phyloP scores from a whole-genome alignment of 2,888 invertebrate species.

The Andrena chrysosceles region DNA sequence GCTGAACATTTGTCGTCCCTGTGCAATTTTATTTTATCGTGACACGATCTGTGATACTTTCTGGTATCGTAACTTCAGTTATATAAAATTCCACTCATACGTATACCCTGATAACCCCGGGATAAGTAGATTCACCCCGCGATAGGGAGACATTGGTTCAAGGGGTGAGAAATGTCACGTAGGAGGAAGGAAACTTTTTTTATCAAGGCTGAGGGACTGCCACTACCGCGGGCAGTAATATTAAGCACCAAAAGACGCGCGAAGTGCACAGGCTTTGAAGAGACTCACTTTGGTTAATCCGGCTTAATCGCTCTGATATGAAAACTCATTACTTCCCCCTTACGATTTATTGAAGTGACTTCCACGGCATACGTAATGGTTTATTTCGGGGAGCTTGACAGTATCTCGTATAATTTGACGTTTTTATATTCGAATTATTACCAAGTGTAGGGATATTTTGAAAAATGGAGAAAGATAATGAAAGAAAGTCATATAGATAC shows the following conservation, averaged over 20 bases:
- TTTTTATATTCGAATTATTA: too few species aligned
- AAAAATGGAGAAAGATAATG: too few species aligned
- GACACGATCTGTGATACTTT: constrained; percentile 35
- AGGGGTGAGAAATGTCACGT: constrained; percentile 9
- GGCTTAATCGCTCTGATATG: not conserved
- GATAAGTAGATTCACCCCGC: constrained; percentile 40
- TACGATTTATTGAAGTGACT: too few species aligned
- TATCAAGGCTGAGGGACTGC: not conserved
- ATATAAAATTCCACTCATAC: constrained; percentile 18
- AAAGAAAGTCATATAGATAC: too few species aligned
- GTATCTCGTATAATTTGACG: too few species aligned
- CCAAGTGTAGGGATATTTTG: too few species aligned
- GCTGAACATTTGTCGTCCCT: not conserved
- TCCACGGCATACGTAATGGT: too few species aligned
- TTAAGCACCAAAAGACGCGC: not conserved
- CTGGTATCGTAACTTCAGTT: constrained; percentile 3
- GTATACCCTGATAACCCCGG: constrained; percentile 19
- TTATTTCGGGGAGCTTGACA: too few species aligned
- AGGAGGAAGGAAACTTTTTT: constrained; percentile 14
- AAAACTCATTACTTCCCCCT: not conserved
- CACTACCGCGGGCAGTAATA: not conserved
- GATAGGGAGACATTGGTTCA: constrained; percentile 40
- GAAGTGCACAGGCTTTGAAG: not conserved
- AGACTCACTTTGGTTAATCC: not conserved
- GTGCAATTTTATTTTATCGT: not conserved